These are phyloP conservation scores for Lathamus discolor DNA, from an alignment of 2,113 vertebrate genomes.

Conservation along the genomic window DNA sequence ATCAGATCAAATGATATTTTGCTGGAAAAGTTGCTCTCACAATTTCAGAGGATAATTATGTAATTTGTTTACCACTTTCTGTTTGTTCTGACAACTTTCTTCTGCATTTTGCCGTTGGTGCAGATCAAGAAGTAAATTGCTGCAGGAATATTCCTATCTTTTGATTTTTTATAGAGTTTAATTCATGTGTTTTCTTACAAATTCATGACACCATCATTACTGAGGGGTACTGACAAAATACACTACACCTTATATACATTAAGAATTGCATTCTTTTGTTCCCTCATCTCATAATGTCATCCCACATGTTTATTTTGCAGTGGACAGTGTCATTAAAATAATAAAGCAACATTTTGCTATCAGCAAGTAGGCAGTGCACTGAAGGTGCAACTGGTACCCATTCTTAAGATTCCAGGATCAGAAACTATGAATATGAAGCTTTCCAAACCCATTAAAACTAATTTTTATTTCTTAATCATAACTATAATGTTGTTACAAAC, in stretches of 20 bases:
- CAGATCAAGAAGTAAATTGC: constrained; percentile 20
- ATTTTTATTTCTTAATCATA: not conserved
- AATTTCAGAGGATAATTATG: not conserved
- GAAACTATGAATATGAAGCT: not conserved
- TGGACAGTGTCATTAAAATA: not conserved
- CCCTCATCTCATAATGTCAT: not conserved
- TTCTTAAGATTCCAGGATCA: not conserved
- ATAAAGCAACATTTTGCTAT: not conserved
- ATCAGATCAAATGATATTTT: not conserved
- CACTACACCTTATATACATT: not conserved
- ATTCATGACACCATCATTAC: not conserved
- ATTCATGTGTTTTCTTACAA: not conserved
- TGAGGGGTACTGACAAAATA: not conserved
- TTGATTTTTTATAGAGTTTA: constrained; percentile 5
- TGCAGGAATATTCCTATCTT: not conserved
- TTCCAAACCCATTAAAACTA: not conserved
- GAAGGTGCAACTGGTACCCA: not conserved
- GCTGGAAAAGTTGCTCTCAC: not conserved
- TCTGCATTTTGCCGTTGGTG: not conserved
- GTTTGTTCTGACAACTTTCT: not conserved
- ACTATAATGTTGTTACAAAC: not conserved
- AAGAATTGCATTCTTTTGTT: not conserved
- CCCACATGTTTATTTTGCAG: not conserved
- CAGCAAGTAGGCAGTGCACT: not conserved
- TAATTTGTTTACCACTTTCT: not conserved